phyloP scores from a whole-genome alignment of 1,140 invertebrate species.

The Leptopilina clavipes region DNA sequence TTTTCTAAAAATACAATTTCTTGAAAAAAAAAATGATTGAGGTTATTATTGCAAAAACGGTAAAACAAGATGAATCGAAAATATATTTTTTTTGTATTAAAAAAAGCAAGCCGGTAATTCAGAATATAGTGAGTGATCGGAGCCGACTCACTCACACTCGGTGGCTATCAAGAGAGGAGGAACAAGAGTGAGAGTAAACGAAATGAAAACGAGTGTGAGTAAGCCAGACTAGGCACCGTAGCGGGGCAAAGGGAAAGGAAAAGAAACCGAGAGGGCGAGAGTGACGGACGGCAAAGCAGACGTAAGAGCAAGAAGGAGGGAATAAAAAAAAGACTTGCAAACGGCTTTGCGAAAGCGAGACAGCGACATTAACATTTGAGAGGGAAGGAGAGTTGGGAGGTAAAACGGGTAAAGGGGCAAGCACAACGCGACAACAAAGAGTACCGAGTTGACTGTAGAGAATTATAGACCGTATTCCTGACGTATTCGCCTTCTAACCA shows the following conservation, averaged over 20 bases:
- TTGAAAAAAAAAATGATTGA: background rate
- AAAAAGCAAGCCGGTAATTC: slow-evolving; percentile 11
- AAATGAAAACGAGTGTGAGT: slow-evolving; percentile 36
- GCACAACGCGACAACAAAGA: slow-evolving; percentile 60
- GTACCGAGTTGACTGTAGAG: slow-evolving; percentile 29
- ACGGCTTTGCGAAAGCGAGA: slow-evolving; percentile 30
- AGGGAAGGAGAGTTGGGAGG: slow-evolving; percentile 24
- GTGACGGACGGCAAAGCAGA: slow-evolving; percentile 42
- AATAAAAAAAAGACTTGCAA: slow-evolving; percentile 7
- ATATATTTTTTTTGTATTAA: background rate
- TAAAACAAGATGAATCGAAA: background rate
- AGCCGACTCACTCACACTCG: background rate
- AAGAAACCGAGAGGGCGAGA: slow-evolving; percentile 34
- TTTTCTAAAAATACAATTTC: background rate
- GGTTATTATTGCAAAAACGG: background rate
- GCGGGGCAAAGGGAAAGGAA: slow-evolving; percentile 37
- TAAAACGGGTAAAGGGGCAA: slow-evolving; percentile 34
- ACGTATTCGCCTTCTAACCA: background rate
- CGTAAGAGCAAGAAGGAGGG: background rate
- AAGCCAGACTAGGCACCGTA: slow-evolving; percentile 36
- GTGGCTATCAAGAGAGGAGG: background rate
- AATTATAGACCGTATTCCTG: slow-evolving; percentile 34
- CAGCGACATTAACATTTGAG: slow-evolving; percentile 36
- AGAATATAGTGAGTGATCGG: slow-evolving; percentile 10
- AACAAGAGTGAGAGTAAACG: slow-evolving; percentile 13